Evolutionary conservation across 2,888 invertebrate species (phyloP), one percentile per base, ranked within the genome.

Genomic region (Troides aeacus): DNA sequence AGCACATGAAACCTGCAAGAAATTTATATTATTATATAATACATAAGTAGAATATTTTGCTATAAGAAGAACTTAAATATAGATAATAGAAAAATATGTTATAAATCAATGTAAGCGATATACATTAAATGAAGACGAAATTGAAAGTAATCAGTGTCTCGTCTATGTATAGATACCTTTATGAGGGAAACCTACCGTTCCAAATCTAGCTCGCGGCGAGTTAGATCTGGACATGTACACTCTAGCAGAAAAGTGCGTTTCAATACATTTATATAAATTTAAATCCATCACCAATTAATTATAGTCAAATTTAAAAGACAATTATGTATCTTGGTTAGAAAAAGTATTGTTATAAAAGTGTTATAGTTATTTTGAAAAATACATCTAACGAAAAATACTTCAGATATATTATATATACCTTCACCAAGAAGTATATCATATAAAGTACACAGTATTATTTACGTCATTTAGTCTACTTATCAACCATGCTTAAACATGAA

Each of bases 401-500:
- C 7, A n/a, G 18, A 3, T 12, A 53, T n/a, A 53, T 18, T 12
- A 53, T n/a, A 53, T 18, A 53, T 5, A 1, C n/a, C n/a, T 53
- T 5, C 53, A 53, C 53, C 53, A 18, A 53, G 18, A 53, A 10
- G 18, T 53, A 59, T 15, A 18, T 36, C n/a, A 68, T 36, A 24
- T 60, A 70, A 57, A 62, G 62, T 12, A 64, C 46, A 42, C 46
- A 53, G 18, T n/a, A 53, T 53, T 53, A n/a, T 53, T 53, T 53
- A n/a, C n/a, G n/a, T n/a, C 5, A 53, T 53, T 53, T 53, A 15
- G 8, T 30, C 30, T 30, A 46, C 15, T 46, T 46, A 46, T 46
- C n/a, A 53, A 53, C 53, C 53, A 53, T n/a, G 6, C n/a, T n/a
- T n/a, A 62, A 63, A 58, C 66, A 73, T 72, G 75, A 84, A 88